Conservation (phyloP, 2,888 invertebrate species). For the Brachylomia viminalis region DNA sequence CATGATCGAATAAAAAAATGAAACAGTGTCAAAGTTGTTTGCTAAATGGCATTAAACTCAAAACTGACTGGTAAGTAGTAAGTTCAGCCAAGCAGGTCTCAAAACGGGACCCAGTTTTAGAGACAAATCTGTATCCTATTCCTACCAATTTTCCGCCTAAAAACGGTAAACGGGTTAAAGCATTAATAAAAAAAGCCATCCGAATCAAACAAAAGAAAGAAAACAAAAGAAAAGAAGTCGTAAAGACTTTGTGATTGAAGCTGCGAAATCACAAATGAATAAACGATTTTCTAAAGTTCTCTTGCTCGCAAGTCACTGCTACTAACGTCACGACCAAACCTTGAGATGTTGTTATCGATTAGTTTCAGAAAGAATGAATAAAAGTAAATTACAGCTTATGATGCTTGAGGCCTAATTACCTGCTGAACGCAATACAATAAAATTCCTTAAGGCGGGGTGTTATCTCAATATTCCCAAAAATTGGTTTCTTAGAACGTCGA, state of each 20-base stretch:
- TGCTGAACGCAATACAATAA: neutral
- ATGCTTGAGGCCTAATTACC: neutral
- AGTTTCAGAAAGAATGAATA: neutral
- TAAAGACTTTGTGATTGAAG: constrained; percentile 16
- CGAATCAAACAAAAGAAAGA: constrained; percentile 5
- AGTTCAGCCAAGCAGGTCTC: neutral
- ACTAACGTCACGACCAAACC: constrained; percentile 1
- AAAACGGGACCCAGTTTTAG: neutral
- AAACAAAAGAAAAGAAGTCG: too few species aligned
- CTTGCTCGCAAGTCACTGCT: constrained; percentile 12
- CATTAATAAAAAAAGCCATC: constrained; percentile 1
- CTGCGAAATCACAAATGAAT: constrained; percentile 26
- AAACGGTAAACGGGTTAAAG: neutral
- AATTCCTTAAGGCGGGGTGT: too few species aligned
- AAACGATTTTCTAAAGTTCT: constrained; percentile 27
- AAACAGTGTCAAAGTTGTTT: constrained; percentile 3
- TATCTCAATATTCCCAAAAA: too few species aligned
- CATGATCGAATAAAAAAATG: neutral
- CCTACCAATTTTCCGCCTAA: neutral
- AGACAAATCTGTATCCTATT: neutral
- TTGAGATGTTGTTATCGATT: neutral
- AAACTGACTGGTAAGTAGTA: neutral
- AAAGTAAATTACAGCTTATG: neutral
- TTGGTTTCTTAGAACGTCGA: too few species aligned
- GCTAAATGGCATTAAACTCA: neutral